Evolutionary conservation across 2,797 vertebrate genomes (phyloP).

Genomic region (Nannoperca obscura): DNA sequence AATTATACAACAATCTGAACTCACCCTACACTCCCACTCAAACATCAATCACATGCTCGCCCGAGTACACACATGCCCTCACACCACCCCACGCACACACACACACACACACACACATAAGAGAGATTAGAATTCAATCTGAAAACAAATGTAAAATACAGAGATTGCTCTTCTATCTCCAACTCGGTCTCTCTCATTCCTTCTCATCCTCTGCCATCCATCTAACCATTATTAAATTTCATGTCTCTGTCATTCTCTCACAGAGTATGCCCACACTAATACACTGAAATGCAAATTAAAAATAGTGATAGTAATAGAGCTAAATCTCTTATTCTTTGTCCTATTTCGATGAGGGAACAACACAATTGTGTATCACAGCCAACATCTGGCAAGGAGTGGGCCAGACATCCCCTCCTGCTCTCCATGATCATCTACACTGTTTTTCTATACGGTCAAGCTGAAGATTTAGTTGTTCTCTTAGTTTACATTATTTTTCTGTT

Average conservation of each 20-base stretch:
- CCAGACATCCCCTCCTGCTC: neutral
- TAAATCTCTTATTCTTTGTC: neutral
- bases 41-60: slow-evolving; percentile 52
- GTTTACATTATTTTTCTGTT: neutral
- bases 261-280: neutral
- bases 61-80: slow-evolving; percentile 5
- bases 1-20: slow-evolving; percentile 63
- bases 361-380: neutral
- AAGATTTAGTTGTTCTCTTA: neutral
- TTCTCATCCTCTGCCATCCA: slow-evolving; percentile 1
- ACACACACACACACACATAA: neutral
- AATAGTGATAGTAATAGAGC: neutral
- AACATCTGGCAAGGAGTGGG: slow-evolving; percentile 19
- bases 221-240: slow-evolving; percentile 12
- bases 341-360: neutral
- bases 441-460: neutral
- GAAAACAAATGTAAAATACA: slow-evolving; percentile 48
- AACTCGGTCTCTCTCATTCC: neutral
- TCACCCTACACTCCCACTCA: slow-evolving; percentile 44
- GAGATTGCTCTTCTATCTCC: neutral
- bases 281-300: neutral
- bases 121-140: slow-evolving; percentile 32
- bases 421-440: neutral
- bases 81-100: neutral
- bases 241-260: neutral